phyloP scores from a whole-genome alignment of 2,888 invertebrate species.

The Eurytoma adleriae region DNA sequence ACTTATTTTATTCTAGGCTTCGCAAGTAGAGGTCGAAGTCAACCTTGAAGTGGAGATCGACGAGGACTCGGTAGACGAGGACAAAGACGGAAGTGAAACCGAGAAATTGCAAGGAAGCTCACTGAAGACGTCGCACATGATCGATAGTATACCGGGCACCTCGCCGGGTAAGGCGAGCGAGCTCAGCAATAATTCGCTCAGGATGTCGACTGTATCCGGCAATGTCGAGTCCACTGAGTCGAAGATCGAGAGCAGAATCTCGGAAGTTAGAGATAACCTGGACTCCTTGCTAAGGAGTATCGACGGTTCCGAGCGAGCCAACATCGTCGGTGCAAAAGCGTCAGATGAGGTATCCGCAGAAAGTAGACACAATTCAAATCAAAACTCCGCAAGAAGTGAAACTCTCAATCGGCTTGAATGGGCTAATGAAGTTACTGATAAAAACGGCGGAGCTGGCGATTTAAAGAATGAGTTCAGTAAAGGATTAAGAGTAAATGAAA shows the following conservation, averaged over 20 bases:
- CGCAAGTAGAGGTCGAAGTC: neutral
- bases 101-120: conserved; percentile 18
- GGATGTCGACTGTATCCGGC: neutral
- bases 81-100: neutral
- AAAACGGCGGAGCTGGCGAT: no score
- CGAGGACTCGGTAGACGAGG: neutral
- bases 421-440: no score
- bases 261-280: conserved; percentile 30
- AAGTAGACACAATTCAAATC: no score
- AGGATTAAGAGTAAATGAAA: no score
- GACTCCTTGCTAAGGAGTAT: conserved; percentile 29
- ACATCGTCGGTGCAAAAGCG: neutral
- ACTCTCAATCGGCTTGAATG: no score
- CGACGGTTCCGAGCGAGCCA: neutral
- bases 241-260: conserved; percentile 41
- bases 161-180: no score
- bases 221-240: conserved; percentile 35
- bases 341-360: neutral
- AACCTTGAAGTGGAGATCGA: neutral
- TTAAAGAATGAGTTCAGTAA: no score
- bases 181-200: no score
- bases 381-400: no score
- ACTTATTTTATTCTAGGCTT: no score
- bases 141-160: conserved; percentile 32
- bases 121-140: conserved; percentile 24